Base-by-base conservation (phyloP, 2,113 vertebrate genomes). In the Varanus salvator region DNA sequence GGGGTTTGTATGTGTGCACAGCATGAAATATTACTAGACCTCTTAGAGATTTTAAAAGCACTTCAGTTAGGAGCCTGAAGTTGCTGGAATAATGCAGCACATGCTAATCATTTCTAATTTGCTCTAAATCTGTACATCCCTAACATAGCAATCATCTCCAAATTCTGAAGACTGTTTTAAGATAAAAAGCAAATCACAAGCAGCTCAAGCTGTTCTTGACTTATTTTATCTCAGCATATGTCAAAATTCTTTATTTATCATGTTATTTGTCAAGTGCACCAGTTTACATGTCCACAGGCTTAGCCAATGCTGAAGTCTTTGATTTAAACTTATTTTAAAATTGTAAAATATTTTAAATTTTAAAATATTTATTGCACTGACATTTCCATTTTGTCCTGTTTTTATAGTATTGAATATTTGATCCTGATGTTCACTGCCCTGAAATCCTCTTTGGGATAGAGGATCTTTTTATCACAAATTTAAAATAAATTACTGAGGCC, bases 81-180 rank as follows among this genome's bases (percentile, higher is more conserved):
- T 90, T 64, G 7, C 87, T 54, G 80, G 81, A 94, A 92, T 89
- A 77, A 91, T 80, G 52, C 88, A 88, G 92, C 91, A 52, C 90
- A 71, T 31, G 90, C 80, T 94, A 31, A 89, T 85, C 90, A 93
- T 91, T 94, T 92, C 19, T 93, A 66, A 90, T 89, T 86, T 89
- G 84, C 80, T 4, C 91, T 54, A 86, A 0, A 80, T 71, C 1
- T 80, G 23, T 29, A 95, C 31, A 92, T 91, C 85, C 9, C 27
- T 19, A 54, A 78, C 44, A 80, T 91, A 92, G 82, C 80, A 94
- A 91, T 57, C 89, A 27, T 69, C 89, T 48, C 14, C 90, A 80
- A 86, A 86, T 93, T 93, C 88, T 84, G 91, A 86, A 80, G 92
- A 88, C 31, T 95, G 38, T 60, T 93, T 85, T 92, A 11, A 80